phyloP scores from a whole-genome alignment of 2,797 vertebrate species.

The Mastacembelus armatus region DNA sequence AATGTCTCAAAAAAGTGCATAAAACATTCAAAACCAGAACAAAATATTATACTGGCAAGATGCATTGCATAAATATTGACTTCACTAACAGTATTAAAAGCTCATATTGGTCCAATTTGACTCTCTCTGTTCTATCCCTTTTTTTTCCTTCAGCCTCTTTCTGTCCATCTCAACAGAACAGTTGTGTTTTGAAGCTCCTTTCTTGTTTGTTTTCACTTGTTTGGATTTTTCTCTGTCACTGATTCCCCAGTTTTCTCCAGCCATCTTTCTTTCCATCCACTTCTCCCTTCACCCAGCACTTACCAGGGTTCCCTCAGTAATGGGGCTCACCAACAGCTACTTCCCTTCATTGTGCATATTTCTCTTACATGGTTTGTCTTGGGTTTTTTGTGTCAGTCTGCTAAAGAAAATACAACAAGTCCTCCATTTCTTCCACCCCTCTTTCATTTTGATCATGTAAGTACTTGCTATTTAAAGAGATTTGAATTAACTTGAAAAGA shows the following conservation, averaged over 20 bases:
- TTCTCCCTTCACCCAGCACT: slow-evolving; percentile 53
- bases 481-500: slow-evolving; percentile 19
- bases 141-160: background rate
- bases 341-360: slow-evolving; percentile 29
- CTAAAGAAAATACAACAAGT: slow-evolving; percentile 26
- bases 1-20: background rate
- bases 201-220: slow-evolving; percentile 71
- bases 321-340: slow-evolving; percentile 39
- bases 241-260: slow-evolving; percentile 46
- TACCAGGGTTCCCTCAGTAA: slow-evolving; percentile 69
- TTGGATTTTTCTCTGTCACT: slow-evolving; percentile 67
- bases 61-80: slow-evolving; percentile 9
- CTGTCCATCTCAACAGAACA: slow-evolving; percentile 43
- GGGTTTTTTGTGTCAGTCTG: slow-evolving; percentile 6
- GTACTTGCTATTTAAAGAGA: slow-evolving; percentile 18
- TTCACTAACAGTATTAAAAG: slow-evolving; percentile 9
- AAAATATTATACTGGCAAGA: background rate
- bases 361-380: slow-evolving; percentile 20
- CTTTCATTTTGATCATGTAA: background rate
- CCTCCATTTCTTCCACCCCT: slow-evolving; percentile 19
- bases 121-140: background rate
- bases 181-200: slow-evolving; percentile 49
- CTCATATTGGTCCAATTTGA: slow-evolving; percentile 1
- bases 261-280: slow-evolving; percentile 66
- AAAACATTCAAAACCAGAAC: background rate